Evolutionary conservation across 2,888 invertebrate genomes (phyloP), one percentile per base, ranked within the genome.

Genomic region (Bruchidius siliquastri): DNA sequence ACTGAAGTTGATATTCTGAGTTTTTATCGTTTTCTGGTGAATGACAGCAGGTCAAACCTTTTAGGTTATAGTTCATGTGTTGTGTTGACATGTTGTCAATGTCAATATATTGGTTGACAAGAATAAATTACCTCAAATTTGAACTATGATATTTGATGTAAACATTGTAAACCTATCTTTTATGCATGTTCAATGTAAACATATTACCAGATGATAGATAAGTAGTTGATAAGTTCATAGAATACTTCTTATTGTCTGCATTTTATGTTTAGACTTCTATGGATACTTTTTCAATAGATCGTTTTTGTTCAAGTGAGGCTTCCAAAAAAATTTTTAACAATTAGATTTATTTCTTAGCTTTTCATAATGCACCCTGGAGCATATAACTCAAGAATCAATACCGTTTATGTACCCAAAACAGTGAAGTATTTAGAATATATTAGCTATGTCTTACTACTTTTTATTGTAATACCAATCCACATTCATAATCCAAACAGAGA

Each of bases 381-480:
- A 49, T 49, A 49, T 49, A 49, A 49, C 49, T 49, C 49, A 13
- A 49, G 49, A 49, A 49, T 49, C 18, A 74, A 73, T 71, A 71
- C 71, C 69, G 71, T 69, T 2, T 13, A 22, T 22, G 67, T 70
- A 66, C 20, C 18, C 18, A 21, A 71, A 67, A 22, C 18, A 32
- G 22, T 71, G 20, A 74, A 22, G 49, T 67, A 20, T 67, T 18
- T 71, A 67, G 71, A 71, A 71, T 67, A 66, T 71, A 3, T 67
- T 20, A 21, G 71, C 21, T 80, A 87, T 73, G 79, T 88, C 75
- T 80, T 84, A 72, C 80, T 88, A 67, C 84, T 86, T 71, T 88
- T 88, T 80, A 83, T 88, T 70, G 87, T 86, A 0, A 85, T 89
- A 77, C 89, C 89, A 8, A 85, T 89, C 71, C 83, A 84, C 79